phyloP scores from a whole-genome alignment of 2,113 vertebrate species.

The Holacanthus passer region DNA sequence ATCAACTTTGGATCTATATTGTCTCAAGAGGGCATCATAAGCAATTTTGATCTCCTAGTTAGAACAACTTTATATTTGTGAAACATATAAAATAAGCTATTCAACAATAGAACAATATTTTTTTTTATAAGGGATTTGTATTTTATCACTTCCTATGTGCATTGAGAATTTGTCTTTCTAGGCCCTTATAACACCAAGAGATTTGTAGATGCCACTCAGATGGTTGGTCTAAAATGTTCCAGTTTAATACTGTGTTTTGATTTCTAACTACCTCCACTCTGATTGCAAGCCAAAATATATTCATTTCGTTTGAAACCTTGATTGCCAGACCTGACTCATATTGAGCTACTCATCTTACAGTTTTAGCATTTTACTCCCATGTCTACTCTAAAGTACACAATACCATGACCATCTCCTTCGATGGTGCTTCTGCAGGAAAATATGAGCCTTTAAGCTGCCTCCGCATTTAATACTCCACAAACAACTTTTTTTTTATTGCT shows the following conservation, averaged over 20 bases:
- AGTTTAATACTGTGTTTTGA: not conserved
- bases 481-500: conserved; percentile 53
- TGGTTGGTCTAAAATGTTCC: not conserved
- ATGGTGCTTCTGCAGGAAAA: conserved; percentile 7
- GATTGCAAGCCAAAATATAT: not conserved
- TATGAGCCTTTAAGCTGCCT: not conserved
- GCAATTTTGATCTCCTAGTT: not conserved
- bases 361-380: conserved; percentile 4
- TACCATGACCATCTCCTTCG: not conserved
- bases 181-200: not conserved
- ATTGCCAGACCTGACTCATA: not conserved
- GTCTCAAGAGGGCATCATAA: not conserved
- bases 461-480: conserved; percentile 43
- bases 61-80: not conserved
- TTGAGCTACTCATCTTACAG: not conserved
- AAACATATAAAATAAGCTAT: not conserved
- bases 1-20: not conserved
- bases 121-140: not conserved
- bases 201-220: not conserved
- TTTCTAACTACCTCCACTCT: not conserved
- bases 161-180: not conserved
- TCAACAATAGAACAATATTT: not conserved
- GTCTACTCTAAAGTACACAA: not conserved
- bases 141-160: not conserved
- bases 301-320: not conserved